Evolutionary conservation across 64 coral and sea anemone species (phyloP).

Genomic region (Platygyra sinensis): DNA sequence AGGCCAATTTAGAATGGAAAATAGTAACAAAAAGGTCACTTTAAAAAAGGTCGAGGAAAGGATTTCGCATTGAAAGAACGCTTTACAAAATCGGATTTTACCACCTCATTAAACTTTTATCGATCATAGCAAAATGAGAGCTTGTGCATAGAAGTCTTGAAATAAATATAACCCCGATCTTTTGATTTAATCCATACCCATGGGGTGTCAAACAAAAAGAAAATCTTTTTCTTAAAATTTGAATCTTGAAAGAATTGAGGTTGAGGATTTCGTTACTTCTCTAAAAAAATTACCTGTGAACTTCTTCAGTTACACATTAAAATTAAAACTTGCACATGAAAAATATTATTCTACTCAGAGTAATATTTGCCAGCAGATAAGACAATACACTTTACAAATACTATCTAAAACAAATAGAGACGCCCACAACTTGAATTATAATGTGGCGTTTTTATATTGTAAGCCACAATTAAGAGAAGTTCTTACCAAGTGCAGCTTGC

Average conservation of each 20-base stretch:
- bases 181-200: neutral
- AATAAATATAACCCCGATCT: neutral
- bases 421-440: neutral
- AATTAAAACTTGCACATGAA: no score
- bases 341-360: no score
- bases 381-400: neutral
- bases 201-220: no score
- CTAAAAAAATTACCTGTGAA: no score
- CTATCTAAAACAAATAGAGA: neutral
- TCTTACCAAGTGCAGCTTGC: neutral
- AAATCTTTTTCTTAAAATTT: no score
- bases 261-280: no score
- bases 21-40: no score
- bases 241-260: no score
- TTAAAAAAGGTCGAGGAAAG: no score
- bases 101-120: constrained; percentile 26
- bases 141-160: neutral
- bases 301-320: no score
- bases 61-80: neutral
- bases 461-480: neutral
- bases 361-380: neutral
- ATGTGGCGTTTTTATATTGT: neutral
- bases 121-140: neutral
- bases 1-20: no score
- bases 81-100: neutral